These are phyloP conservation scores for Lathamus discolor DNA, from an alignment of 2,113 vertebrate genomes.

Conservation along the genomic window DNA sequence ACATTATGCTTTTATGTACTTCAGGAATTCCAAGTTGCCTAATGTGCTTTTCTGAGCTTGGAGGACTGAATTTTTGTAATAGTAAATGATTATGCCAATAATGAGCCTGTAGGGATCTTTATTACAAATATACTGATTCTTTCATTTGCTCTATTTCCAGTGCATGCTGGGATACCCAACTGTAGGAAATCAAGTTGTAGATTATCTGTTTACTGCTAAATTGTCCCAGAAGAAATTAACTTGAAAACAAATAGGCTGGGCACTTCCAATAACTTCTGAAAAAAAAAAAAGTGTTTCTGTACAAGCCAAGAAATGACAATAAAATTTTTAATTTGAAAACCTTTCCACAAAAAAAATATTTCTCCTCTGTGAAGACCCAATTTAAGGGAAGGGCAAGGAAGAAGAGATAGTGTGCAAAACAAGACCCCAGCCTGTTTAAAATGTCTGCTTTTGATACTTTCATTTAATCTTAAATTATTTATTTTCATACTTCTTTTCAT, in stretches of 20 bases:
- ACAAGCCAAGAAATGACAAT: background rate
- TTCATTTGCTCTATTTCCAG: slow-evolving; percentile 70
- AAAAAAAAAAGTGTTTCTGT: background rate
- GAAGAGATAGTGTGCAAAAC: background rate
- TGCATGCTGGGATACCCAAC: slow-evolving; percentile 51
- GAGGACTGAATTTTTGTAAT: slow-evolving; percentile 36
- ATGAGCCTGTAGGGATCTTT: slow-evolving; percentile 60
- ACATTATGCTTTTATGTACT: background rate
- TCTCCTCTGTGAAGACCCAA: background rate
- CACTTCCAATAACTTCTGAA: background rate
- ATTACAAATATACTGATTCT: slow-evolving; percentile 49
- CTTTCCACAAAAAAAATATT: background rate
- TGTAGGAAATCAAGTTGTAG: slow-evolving; percentile 74
- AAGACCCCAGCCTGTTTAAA: background rate
- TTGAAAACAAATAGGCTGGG: slow-evolving; percentile 19
- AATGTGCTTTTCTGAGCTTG: background rate
- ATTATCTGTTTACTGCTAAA: slow-evolving; percentile 73
- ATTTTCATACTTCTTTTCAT: background rate
- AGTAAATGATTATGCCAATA: slow-evolving; percentile 54
- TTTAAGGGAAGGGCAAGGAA: background rate
- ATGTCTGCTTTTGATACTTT: background rate
- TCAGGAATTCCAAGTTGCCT: background rate
- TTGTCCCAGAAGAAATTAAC: slow-evolving; percentile 31
- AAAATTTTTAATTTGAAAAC: slow-evolving; percentile 8
- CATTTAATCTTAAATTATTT: background rate